Evolutionary conservation across 2,888 invertebrate genomes (phyloP), one percentile per base, ranked within the genome.

Genomic region (Synanthedon vespiformis): DNA sequence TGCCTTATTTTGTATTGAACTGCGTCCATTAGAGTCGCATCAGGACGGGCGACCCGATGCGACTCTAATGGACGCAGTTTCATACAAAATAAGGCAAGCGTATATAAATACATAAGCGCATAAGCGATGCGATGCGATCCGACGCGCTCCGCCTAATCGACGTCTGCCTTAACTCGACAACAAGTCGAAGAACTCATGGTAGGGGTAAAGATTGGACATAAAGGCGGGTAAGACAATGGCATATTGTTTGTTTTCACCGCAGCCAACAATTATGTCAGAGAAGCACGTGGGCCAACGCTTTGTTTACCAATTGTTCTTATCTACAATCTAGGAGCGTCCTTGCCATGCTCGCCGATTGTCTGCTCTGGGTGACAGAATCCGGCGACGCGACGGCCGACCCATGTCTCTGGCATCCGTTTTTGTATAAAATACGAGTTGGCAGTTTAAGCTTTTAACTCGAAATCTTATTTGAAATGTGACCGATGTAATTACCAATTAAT

Each of bases 291-390:
- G 57, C 52, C 54, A 55, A 61, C 55, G 56, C 65, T 69, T 73
- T 82, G 81, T 82, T 82, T 82, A 81, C 81, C 74, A 72, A 77
- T 74, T 75, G 80, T 80, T 74, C 68, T 70, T 78, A 79, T 80
- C 79, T 76, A 57, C 55, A 63, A 72, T 76, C 77, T 74, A 77
- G 75, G 61, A 65, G 64, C 70, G 81, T 79, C 81, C 81, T 81
- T 80, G 74, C 58, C 51, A 22, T 34, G 41, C 44, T 40, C n/a
- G 18, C 49, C 18, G 50, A n/a, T 48, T n/a, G 40, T 13, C 14
- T 34, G 34, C 34, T 10, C 34, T n/a, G 40, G 27, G 34, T 50
- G 60, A 57, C 59, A 57, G 52, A 51, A 60, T 64, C 61, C 61
- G 63, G 65, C 64, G 63, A 63, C 63, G 22, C 12, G 48, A 14